Evolutionary conservation across 2,888 invertebrate species (phyloP), one percentile per base, ranked within the genome.

Genomic region (Halocaridina rubra): DNA sequence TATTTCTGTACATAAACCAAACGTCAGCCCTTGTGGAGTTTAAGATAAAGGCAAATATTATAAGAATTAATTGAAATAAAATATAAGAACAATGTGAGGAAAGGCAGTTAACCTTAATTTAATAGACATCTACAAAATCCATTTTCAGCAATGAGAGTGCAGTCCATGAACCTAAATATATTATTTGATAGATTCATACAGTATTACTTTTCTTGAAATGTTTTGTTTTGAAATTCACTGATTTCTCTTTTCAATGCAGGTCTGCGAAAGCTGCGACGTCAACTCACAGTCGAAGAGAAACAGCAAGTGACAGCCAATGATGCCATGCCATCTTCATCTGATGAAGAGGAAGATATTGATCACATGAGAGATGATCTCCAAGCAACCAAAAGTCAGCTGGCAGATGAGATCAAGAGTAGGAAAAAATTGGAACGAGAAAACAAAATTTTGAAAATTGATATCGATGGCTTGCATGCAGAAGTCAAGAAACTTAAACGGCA

Each of bases 261-360:
- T 71, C 92, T 97, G 88, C 93, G 96, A 80, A 97, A 96, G 91
- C 96, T 97, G 92, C 93, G 97, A 81, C 93, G 96, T 89, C 97
- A 97, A 91, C 94, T 96, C 94, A 97, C 97, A 0, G 95, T 96
- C 96, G 97, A 74, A 22, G 88, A 88, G 24, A 72, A 75, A 39
- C 80, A 88, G 74, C 79, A 80, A 19, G 59, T 76, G 29, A 46
- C 72, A 53, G 69, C 95, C 24, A 71, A 81, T 2, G 85, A 86
- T 39, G 78, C 80, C n/a, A 80, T 86, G 61, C 84, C 85, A 5
- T 87, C 88, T 13, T 90, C 91, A 33, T 91, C 91, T 0, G 96
- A 97, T 90, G 97, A 97, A 90, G 94, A 96, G 93, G 97, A 97
- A 89, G 97, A 97, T 90, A 97, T 97, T 89, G 97, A 97, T 90